Evolutionary conservation across 2,797 vertebrate genomes (phyloP).

Genomic region (Sarcophilus harrisii): DNA sequence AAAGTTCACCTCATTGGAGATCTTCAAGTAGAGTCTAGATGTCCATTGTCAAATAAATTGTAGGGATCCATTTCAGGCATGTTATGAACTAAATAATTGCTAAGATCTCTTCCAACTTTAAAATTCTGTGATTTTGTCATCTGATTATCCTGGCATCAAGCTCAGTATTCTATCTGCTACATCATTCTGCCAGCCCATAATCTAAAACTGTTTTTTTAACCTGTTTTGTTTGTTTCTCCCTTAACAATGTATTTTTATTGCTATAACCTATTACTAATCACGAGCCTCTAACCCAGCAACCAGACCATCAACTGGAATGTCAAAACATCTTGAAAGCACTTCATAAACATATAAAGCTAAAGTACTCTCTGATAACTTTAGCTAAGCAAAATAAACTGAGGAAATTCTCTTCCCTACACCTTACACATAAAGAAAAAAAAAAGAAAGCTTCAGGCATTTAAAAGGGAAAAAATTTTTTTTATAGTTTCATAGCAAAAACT

Average conservation of each 20-base stretch:
- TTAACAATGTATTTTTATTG: background rate
- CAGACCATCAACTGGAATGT: background rate
- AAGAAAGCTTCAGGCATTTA: background rate
- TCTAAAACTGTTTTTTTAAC: background rate
- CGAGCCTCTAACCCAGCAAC: background rate
- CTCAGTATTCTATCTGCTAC: background rate
- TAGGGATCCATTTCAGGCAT: background rate
- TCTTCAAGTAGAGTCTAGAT: background rate
- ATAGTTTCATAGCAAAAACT: constrained; percentile 20
- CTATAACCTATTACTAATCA: background rate
- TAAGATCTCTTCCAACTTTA: background rate
- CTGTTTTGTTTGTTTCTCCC: background rate
- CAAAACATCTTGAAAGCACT: constrained; percentile 2
- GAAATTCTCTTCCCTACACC: background rate
- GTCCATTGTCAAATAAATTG: background rate
- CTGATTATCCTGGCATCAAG: background rate
- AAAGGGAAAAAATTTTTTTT: background rate
- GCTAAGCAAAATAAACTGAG: background rate
- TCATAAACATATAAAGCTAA: constrained; percentile 1
- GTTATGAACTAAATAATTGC: background rate
- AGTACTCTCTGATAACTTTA: background rate
- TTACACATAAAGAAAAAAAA: background rate
- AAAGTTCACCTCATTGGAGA: background rate
- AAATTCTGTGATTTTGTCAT: background rate
- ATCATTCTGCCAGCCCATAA: background rate